Conservation (phyloP, 2,113 vertebrate species). For the Austrofundulus limnaeus region DNA sequence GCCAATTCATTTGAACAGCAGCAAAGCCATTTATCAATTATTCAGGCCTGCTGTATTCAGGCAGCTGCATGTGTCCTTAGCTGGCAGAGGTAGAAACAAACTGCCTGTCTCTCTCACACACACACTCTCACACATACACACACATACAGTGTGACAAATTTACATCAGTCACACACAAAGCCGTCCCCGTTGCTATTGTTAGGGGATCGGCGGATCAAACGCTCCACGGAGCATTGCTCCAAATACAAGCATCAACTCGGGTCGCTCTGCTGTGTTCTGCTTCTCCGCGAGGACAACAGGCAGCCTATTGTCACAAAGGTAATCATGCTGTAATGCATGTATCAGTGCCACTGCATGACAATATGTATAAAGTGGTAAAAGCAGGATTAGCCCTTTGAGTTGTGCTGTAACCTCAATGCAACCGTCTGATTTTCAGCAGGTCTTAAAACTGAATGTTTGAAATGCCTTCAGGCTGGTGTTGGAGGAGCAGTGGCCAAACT, state of each 20-base stretch:
- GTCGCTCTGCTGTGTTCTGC: slow-evolving; percentile 43
- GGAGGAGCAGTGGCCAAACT: slow-evolving; percentile 24
- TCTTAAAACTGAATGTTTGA: slow-evolving; percentile 54
- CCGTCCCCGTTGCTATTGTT: slow-evolving; percentile 74
- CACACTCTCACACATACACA: slow-evolving; percentile 30
- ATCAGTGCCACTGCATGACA: slow-evolving; percentile 44
- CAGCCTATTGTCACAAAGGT: slow-evolving; percentile 63
- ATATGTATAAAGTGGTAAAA: slow-evolving; percentile 41
- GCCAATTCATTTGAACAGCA: slow-evolving; percentile 70
- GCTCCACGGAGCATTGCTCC: slow-evolving; percentile 66
- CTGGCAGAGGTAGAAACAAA: slow-evolving; percentile 67
- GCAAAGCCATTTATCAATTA: slow-evolving; percentile 75
- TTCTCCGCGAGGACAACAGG: slow-evolving; percentile 44
- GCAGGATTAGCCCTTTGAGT: slow-evolving; percentile 48
- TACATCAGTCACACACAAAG: slow-evolving; percentile 81
- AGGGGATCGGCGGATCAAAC: slow-evolving; percentile 70
- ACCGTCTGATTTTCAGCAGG: slow-evolving; percentile 30
- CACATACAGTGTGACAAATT: slow-evolving; percentile 75
- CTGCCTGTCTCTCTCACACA: slow-evolving; percentile 16
- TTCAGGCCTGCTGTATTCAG: slow-evolving; percentile 61
- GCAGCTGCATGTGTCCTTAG: slow-evolving; percentile 57
- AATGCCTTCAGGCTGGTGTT: slow-evolving; percentile 55
- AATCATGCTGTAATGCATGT: slow-evolving; percentile 64
- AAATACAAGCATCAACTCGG: slow-evolving; percentile 65
- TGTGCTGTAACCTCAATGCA: slow-evolving; percentile 18